phyloP scores from a whole-genome alignment of 2,797 vertebrate species.

The Chrysocyon brachyurus region DNA sequence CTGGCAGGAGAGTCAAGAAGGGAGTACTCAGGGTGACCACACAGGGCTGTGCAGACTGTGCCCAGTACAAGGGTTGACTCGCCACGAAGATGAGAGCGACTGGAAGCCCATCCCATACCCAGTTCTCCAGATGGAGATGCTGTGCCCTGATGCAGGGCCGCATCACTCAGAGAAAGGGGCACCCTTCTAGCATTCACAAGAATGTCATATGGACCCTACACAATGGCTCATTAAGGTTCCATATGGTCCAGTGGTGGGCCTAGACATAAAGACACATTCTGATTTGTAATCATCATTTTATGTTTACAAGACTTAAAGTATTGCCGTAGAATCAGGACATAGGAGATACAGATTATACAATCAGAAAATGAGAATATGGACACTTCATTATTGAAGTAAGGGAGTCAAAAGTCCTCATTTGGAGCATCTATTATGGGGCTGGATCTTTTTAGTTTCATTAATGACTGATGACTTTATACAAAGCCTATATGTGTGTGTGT shows the following conservation, averaged over 20 bases:
- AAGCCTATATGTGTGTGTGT: background rate
- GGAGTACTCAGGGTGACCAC: background rate
- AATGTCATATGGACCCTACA: background rate
- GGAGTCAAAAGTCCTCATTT: background rate
- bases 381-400: background rate
- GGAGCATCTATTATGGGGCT: background rate
- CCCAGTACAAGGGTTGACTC: background rate
- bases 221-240: background rate
- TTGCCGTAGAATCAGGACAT: background rate
- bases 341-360: background rate
- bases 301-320: background rate
- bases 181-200: background rate
- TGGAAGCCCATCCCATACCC: background rate
- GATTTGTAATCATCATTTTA: background rate
- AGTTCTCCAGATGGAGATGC: background rate
- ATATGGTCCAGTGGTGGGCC: background rate
- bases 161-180: background rate
- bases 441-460: background rate
- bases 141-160: fast-evolving
- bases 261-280: background rate
- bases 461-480: background rate
- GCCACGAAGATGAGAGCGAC: background rate
- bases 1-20: background rate
- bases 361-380: background rate
- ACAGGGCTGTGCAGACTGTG: background rate